phyloP scores from a whole-genome alignment of 2,888 invertebrate genomes.

The Mycalesis mineus region DNA sequence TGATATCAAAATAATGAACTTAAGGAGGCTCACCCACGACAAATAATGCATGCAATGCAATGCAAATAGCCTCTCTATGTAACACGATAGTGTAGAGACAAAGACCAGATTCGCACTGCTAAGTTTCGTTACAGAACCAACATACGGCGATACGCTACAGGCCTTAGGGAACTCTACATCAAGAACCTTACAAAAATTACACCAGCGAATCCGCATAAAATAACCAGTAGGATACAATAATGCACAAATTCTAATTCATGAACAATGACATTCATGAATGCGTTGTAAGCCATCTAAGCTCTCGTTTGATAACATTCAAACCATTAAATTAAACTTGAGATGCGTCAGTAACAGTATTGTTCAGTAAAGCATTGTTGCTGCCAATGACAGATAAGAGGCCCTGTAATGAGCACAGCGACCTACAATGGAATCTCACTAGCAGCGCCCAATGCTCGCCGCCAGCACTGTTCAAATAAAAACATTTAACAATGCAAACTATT shows the following conservation, averaged over 20 bases:
- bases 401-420: conserved; percentile 56
- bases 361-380: conserved; percentile 60
- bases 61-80: too few species aligned
- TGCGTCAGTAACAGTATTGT: conserved; percentile 57
- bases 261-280: background rate
- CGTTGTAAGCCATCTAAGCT: background rate
- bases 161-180: too few species aligned
- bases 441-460: conserved; percentile 37
- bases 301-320: conserved; percentile 13
- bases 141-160: too few species aligned
- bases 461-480: conserved; percentile 34
- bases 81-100: too few species aligned
- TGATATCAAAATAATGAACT: too few species aligned
- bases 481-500: conserved; percentile 16
- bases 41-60: too few species aligned
- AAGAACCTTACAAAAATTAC: too few species aligned
- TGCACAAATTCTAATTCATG: background rate
- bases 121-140: too few species aligned
- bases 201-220: too few species aligned
- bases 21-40: too few species aligned
- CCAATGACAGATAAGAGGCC: conserved; percentile 69
- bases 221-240: too few species aligned
- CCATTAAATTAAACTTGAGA: conserved; percentile 34
- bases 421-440: conserved; percentile 52
- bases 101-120: too few species aligned